Base-by-base conservation (phyloP, 2,113 vertebrate genomes). In the Saguinus imperator region DNA sequence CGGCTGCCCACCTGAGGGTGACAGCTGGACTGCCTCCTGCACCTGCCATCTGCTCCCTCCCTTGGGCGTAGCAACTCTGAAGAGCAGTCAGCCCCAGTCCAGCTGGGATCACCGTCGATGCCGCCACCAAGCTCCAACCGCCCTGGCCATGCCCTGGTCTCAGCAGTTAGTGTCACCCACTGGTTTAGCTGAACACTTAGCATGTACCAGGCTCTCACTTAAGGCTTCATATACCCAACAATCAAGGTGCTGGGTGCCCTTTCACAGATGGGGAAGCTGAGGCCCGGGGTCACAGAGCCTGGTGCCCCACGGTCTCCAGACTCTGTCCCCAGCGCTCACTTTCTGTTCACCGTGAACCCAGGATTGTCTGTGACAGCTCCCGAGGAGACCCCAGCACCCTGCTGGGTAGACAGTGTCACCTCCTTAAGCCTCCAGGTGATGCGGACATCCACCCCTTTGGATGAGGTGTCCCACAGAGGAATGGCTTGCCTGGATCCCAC, bases 91-190 rank as follows among this genome's bases (percentile, higher is more conserved):
- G 76, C 43, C 45, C 35, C n/a, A 11, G 45, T 27, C 45, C 35
- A 40, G 32, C 35, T 5, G n/a, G 37, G 16, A 45, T 27, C 45
- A 25, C 27, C 2, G 0, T 11, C 3, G 20, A 2, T 43, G 20
- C 1, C 3, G 20, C 6, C 6, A 32, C 58, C 2, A 4, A 9
- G 1, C 21, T 32, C 13, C 1, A 5, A 32, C 48, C 7, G 1
- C n/a, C 27, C 40, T 17, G n/a, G 27, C 50, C 40, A 23, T 6
- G 17, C 32, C 66, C n/a, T 8, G 0, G 55, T 1, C 6, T 35
- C 20, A 8, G 37, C 27, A 2, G 0, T 21, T 1, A 23, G 2
- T 18, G 89, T 32, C 58, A 1, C 27, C 43, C 0, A 7, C 32
- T 48, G 13, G 4, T 43, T 20, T 29, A 1, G 32, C 27, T 8